Evolutionary conservation across 1,140 invertebrate genomes (phyloP).

Genomic region (Thalassaphorura encarpata): DNA sequence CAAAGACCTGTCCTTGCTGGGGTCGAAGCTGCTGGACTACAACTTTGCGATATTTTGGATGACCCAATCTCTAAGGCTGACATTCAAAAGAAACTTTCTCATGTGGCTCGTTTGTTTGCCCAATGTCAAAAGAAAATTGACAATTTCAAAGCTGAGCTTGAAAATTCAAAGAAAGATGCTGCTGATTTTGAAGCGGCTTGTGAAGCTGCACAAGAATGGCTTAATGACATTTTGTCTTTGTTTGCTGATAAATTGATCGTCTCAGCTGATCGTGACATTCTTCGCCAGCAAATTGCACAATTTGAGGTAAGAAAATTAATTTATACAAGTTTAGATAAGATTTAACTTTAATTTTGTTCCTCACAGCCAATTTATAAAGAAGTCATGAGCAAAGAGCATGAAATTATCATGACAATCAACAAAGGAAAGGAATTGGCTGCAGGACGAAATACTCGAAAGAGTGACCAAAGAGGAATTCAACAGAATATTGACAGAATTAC

Average conservation of each 20-base stretch:
- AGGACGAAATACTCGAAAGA: conserved; percentile 43
- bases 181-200: conserved; percentile 43
- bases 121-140: conserved; percentile 79
- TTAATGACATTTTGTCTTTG: conserved; percentile 59
- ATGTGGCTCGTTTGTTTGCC: conserved; percentile 70
- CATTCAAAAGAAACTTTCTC: conserved; percentile 74
- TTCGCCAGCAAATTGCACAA: conserved; percentile 74
- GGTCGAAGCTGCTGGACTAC: conserved; percentile 71
- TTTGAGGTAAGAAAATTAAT: conserved; percentile 52
- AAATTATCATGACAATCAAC: conserved; percentile 86
- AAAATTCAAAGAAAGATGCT: conserved; percentile 56
- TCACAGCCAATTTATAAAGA: conserved; percentile 66
- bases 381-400: conserved; percentile 79
- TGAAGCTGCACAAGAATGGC: conserved; percentile 62
- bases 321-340: background rate
- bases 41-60: conserved; percentile 76
- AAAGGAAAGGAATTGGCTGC: conserved; percentile 64
- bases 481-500: conserved; percentile 76
- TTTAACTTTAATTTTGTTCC: conserved; percentile 33
- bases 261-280: conserved; percentile 69
- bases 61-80: conserved; percentile 81
- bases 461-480: conserved; percentile 43
- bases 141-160: conserved; percentile 78
- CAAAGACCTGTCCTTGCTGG: conserved; percentile 76
- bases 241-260: conserved; percentile 67